Conservation (phyloP, 30 jellyfish, hydroid and myxozoan genomes). For the Mastigias papua region DNA sequence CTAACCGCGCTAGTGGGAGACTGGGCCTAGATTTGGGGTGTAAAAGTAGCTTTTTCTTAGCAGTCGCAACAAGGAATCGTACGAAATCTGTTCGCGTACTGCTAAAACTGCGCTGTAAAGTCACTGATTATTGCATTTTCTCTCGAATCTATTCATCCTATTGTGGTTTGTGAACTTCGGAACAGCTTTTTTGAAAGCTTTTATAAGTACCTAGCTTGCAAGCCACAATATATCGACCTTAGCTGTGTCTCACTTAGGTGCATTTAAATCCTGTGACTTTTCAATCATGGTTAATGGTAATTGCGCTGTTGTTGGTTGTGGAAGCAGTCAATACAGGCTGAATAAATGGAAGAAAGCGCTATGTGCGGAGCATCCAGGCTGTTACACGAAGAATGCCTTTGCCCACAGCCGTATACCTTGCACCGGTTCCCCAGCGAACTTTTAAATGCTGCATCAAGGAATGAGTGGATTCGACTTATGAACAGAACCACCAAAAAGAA, state of each 20-base stretch:
- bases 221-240: not conserved
- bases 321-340: not conserved
- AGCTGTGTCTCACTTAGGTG: constrained; percentile 13
- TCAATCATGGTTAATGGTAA: constrained; percentile 42
- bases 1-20: not conserved
- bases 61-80: constrained; percentile 24
- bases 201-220: not conserved
- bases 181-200: constrained; percentile 30
- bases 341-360: constrained; percentile 26
- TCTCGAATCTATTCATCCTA: constrained; percentile 11
- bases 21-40: not conserved
- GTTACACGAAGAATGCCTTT: not conserved
- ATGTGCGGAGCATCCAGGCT: not conserved
- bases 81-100: not conserved
- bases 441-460: not conserved
- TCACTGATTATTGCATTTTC: constrained; percentile 1
- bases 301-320: constrained; percentile 24
- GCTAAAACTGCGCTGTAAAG: not conserved
- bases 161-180: constrained; percentile 31
- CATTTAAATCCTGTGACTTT: not conserved
- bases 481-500: not conserved
- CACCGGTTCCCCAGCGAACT: not conserved
- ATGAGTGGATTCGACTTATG: not conserved
- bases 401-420: not conserved
- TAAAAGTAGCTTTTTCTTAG: not conserved